Percentiles rank a stretch among this genome's conserved stretches.
Conservation (phyloP, 1,140 invertebrate genomes). For the Hyles vespertilio region DNA sequence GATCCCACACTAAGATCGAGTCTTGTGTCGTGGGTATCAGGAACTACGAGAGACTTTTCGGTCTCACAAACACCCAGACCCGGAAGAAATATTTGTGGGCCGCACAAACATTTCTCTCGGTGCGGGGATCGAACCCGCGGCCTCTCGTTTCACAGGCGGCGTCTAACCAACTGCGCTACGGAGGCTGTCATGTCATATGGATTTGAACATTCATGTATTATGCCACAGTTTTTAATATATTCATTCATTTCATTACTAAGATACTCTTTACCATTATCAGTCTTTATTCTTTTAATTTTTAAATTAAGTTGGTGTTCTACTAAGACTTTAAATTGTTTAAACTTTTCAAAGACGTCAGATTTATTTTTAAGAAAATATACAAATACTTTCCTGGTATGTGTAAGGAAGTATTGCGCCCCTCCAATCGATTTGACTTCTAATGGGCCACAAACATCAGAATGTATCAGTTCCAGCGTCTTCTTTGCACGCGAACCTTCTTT, state of each 20-base stretch:
- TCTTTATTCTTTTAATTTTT: constrained; percentile 33
- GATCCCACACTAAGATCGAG: too few species aligned
- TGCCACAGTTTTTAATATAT: constrained; percentile 20
- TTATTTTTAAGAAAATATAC: constrained; percentile 62
- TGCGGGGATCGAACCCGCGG: too few species aligned
- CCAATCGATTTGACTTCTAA: constrained; percentile 38
- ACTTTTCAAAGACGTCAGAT: constrained; percentile 45
- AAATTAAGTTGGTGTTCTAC: constrained; percentile 22
- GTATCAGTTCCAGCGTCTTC: constrained; percentile 42
- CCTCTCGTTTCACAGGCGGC: too few species aligned
- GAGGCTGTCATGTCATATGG: too few species aligned
- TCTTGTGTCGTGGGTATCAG: too few species aligned
- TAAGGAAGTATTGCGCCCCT: constrained; percentile 55
- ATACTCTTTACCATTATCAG: constrained; percentile 30
- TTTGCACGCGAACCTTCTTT: constrained; percentile 27
- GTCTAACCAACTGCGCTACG: too few species aligned
- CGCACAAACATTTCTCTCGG: too few species aligned
- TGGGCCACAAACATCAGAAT: constrained; percentile 58
- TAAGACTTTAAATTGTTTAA: constrained; percentile 25
- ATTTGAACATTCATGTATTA: constrained; percentile 28
- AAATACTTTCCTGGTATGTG: constrained; percentile 37
- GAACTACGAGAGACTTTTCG: too few species aligned
- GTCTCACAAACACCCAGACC: too few species aligned
- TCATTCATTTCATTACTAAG: constrained; percentile 21
- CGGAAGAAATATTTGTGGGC: too few species aligned